Evolutionary conservation across 2,888 invertebrate species (phyloP).

Genomic region (Chelonus formosanus): DNA sequence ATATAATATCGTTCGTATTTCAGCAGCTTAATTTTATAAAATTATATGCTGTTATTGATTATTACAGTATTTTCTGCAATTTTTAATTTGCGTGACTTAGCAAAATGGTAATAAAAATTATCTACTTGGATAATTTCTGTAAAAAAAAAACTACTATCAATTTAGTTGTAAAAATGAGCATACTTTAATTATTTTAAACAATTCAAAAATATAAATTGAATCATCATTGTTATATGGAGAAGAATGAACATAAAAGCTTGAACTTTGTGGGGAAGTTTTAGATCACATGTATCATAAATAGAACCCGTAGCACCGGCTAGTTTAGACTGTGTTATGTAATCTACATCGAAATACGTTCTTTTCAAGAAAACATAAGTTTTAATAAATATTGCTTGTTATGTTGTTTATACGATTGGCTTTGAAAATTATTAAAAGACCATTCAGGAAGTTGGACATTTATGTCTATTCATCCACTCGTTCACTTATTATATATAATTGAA

Average conservation of each 20-base stretch:
- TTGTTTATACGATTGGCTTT: background rate
- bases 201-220: too few species aligned
- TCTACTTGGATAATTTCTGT: background rate
- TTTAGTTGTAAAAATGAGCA: too few species aligned
- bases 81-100: constrained; percentile 12
- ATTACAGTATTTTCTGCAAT: constrained; percentile 2
- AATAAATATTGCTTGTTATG: background rate
- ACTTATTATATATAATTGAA: background rate
- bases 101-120: background rate
- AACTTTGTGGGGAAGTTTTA: constrained; percentile 32
- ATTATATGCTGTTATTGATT: background rate
- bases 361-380: background rate
- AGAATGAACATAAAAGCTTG: background rate
- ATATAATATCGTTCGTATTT: background rate
- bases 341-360: constrained; percentile 31
- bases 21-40: background rate
- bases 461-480: constrained; percentile 9
- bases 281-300: constrained; percentile 55
- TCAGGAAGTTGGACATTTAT: background rate
- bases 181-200: too few species aligned
- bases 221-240: too few species aligned
- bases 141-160: too few species aligned
- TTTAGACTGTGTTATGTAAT: constrained; percentile 53
- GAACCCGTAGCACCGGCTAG: constrained; percentile 49
- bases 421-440: constrained; percentile 4